Base-by-base conservation (phyloP, 2,113 vertebrate genomes). In the Pygoscelis adeliae region DNA sequence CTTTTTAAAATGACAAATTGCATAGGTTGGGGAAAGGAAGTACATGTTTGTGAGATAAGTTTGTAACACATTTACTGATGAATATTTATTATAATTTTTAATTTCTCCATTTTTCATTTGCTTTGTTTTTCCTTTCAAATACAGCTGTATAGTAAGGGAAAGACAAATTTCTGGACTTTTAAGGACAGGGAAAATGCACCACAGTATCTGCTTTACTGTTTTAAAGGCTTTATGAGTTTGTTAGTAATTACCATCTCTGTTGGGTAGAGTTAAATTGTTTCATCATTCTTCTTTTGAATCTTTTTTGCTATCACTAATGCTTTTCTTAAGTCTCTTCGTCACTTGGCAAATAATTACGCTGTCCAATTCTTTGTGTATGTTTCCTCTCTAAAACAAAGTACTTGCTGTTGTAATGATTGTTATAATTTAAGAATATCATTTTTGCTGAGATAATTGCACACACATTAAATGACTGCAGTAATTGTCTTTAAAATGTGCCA, bases 401-500 rank as follows among this genome's bases (percentile, higher is more conserved):
- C 50, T 91, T 81, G 72, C 52, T 76, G 40, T 65, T 87, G 49
- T 76, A 89, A 80, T 59, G 36, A 50, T 70, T 77, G 15, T 87
- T 74, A 59, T 46, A 80, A 86, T 78, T 88, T 77, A 70, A 30
- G 50, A 90, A 84, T 83, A 62, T 40, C 1, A 19, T 86, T 91
- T 90, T 95, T 74, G 34, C 36, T 67, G 40, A 63, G 69, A 52
- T 92, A 93, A 97, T 87, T 89, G 40, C 69, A 65, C 14, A 9
- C 30, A 71, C 30, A 55, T 84, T 89, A 79, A 83, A 72, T 93
- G 80, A 65, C 87, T 76, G 59, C 58, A 85, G 14, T 93, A 93
- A 83, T 87, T 91, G 73, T 89, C 65, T 79, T 81, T 49, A 85
- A 81, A 95, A 89, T 74, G 34, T 92, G 76, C 92, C 85, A 89